Conservation (phyloP, 2,113 vertebrate species). For the Eubucco bourcierii region DNA sequence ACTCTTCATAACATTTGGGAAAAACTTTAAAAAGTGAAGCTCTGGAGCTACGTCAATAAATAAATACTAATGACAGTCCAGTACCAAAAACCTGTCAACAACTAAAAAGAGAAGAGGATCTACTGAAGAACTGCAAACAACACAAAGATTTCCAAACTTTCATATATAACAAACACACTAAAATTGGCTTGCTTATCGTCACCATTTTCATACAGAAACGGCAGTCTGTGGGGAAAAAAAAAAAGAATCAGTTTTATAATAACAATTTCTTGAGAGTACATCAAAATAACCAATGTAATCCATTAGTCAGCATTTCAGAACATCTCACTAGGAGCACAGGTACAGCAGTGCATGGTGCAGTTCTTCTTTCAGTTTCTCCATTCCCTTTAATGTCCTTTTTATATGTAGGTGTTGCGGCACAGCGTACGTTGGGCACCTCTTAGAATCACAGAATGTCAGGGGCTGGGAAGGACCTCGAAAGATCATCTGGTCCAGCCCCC, state of each 20-base stretch:
- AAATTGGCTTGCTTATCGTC: not conserved
- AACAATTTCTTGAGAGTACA: not conserved
- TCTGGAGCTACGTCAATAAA: not conserved
- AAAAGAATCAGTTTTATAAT: not conserved
- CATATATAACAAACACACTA: not conserved
- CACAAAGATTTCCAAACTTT: not conserved
- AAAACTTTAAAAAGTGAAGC: not conserved
- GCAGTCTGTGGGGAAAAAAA: not conserved
- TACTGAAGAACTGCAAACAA: not conserved
- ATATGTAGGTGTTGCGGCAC: not conserved
- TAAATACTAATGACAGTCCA: not conserved
- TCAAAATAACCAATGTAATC: not conserved
- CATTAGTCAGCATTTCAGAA: not conserved
- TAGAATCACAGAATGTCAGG: too few species aligned
- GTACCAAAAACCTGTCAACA: not conserved
- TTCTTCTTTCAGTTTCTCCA: not conserved
- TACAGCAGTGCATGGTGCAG: accelerated
- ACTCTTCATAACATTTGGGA: not conserved
- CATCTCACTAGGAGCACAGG: not conserved
- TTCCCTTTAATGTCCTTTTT: not conserved
- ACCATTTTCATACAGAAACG: not conserved
- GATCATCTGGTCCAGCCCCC: too few species aligned
- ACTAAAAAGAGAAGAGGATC: not conserved
- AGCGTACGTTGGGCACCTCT: not conserved
- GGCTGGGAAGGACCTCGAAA: too few species aligned